phyloP scores from a whole-genome alignment of 2,888 invertebrate species.

The Drosophila acutilabella region DNA sequence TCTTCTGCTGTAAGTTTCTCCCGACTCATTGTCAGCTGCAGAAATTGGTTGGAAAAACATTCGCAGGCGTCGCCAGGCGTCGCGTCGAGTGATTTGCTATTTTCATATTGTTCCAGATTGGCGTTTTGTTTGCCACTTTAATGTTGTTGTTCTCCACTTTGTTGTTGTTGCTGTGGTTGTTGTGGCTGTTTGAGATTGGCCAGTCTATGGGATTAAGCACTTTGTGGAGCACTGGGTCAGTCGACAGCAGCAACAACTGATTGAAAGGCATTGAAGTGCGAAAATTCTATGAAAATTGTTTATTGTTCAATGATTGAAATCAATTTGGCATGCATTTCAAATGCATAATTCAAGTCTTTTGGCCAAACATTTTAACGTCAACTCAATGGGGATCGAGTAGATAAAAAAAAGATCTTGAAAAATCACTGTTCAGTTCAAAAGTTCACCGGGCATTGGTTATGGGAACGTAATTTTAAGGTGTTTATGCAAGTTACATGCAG shows the following conservation, averaged over 20 bases:
- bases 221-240: conserved; percentile 73
- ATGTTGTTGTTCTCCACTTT: conserved; percentile 19
- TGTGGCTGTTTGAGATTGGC: conserved; percentile 51
- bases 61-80: conserved; percentile 51
- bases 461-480: conserved; percentile 13
- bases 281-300: conserved; percentile 74
- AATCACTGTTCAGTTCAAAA: conserved; percentile 63
- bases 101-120: conserved; percentile 62
- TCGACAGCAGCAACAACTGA: conserved; percentile 4
- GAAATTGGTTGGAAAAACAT: conserved; percentile 40
- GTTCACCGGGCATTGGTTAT: conserved; percentile 51
- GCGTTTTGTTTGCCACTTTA: conserved; percentile 63
- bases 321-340: conserved; percentile 56
- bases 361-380: conserved; percentile 23
- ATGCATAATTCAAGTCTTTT: conserved; percentile 8
- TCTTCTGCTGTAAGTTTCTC: conserved; percentile 41
- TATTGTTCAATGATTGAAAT: conserved; percentile 73
- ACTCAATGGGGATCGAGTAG: conserved; percentile 12
- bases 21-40: conserved; percentile 73
- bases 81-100: conserved; percentile 58
- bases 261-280: conserved; percentile 62
- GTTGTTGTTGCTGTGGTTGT: conserved; percentile 10
- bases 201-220: conserved; percentile 38
- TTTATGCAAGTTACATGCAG: conserved; percentile 4
- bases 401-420: conserved; percentile 27